phyloP scores from a whole-genome alignment of 2,888 invertebrate species.

The Harpalus rubripes region DNA sequence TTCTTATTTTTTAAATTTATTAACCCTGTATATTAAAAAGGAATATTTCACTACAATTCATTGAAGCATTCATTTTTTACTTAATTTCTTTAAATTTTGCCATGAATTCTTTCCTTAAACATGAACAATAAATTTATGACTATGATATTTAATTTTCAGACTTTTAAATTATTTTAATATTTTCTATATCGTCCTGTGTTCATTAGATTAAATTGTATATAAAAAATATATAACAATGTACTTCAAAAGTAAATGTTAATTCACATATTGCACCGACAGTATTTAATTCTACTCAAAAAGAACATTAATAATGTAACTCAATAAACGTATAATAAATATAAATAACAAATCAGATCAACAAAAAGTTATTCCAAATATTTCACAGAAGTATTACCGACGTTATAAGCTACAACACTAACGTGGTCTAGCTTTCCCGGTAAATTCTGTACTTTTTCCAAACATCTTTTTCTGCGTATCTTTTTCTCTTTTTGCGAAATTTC shows the following conservation, averaged over 20 bases:
- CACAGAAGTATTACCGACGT: conserved; percentile 80
- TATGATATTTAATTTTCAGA: conserved; percentile 38
- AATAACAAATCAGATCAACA: conserved; percentile 13
- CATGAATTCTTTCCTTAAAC: neutral
- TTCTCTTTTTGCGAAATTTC: conserved; percentile 83
- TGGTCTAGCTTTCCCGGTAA: conserved; percentile 94
- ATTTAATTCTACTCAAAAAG: neutral
- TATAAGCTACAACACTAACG: conserved; percentile 90
- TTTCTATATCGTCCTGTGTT: neutral
- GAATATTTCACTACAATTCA: conserved; percentile 33
- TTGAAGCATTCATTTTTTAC: conserved; percentile 21
- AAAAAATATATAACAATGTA: neutral
- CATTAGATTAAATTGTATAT: neutral
- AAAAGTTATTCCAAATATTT: conserved; percentile 21
- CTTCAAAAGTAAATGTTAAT: neutral
- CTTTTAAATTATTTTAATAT: conserved; percentile 7
- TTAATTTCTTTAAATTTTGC: conserved; percentile 15
- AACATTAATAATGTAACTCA: no score
- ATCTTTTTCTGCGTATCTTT: conserved; percentile 83
- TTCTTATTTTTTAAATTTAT: neutral
- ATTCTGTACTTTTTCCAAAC: conserved; percentile 84
- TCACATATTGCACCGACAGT: conserved; percentile 13
- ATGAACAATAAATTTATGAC: neutral
- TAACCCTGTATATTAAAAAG: conserved; percentile 29
- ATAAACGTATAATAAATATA: neutral